Evolutionary conservation across 1,140 invertebrate genomes (phyloP).

Genomic region (Heliconius nattereri): DNA sequence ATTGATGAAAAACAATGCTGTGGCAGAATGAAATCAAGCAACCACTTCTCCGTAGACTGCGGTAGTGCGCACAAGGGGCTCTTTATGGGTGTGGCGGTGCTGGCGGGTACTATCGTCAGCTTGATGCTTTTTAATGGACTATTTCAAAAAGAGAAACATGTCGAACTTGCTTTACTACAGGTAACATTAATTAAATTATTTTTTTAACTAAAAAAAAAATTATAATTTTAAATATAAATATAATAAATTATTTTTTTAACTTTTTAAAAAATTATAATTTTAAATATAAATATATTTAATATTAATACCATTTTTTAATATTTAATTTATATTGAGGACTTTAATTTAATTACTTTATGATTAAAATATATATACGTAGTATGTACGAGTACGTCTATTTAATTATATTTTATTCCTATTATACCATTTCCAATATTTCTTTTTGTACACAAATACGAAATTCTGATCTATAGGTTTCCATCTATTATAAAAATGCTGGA

Average conservation of each 20-base stretch:
- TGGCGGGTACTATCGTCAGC: slow-evolving; percentile 87
- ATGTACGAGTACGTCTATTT: background rate
- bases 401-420: background rate
- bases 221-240: too few relatives aligned
- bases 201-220: too few relatives aligned
- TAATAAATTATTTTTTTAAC: too few relatives aligned
- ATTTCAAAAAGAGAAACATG: slow-evolving; percentile 83
- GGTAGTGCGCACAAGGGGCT: slow-evolving; percentile 87
- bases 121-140: slow-evolving; percentile 88
- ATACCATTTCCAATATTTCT: too few relatives aligned
- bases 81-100: slow-evolving; percentile 85
- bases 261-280: too few relatives aligned
- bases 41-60: slow-evolving; percentile 88
- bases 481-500: background rate
- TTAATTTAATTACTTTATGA: too few relatives aligned
- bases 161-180: slow-evolving; percentile 83
- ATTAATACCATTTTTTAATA: too few relatives aligned
- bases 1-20: slow-evolving; percentile 56
- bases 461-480: background rate
- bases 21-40: slow-evolving; percentile 63
- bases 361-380: background rate
- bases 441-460: too few relatives aligned
- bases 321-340: too few relatives aligned
- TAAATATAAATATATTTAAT: too few relatives aligned
- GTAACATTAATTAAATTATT: slow-evolving; percentile 55